Evolutionary conservation across 2,888 invertebrate genomes (phyloP).

Genomic region (Spatulosminthurus flaviceps): DNA sequence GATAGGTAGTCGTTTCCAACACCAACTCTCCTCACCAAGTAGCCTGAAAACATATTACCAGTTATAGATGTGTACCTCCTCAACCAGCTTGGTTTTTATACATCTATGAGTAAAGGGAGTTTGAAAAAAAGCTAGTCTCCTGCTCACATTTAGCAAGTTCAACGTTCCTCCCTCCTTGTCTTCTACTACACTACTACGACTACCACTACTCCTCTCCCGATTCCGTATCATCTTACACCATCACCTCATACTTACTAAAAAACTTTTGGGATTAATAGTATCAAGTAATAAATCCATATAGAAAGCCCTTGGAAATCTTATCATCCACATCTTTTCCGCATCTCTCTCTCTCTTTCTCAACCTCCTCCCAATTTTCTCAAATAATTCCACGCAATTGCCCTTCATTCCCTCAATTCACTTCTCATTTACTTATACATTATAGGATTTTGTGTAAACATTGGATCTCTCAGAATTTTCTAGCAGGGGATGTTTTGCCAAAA

Average conservation of each 20-base stretch:
- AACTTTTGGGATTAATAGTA: not conserved
- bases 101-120: too few relatives aligned
- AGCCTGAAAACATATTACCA: too few relatives aligned
- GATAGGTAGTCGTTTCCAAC: slow-evolving; percentile 9
- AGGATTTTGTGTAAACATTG: too few relatives aligned
- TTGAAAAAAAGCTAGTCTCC: not conserved
- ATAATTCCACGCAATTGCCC: not conserved
- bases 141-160: slow-evolving; percentile 31
- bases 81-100: not conserved
- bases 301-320: not conserved
- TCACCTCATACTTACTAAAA: not conserved
- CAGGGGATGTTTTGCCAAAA: too few relatives aligned
- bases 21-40: not conserved
- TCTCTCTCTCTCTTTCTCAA: not conserved
- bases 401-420: slow-evolving; percentile 1
- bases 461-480: too few relatives aligned
- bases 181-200: too few relatives aligned
- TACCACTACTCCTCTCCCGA: not conserved
- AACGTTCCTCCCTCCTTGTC: slow-evolving; percentile 36
- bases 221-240: slow-evolving; percentile 10
- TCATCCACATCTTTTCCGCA: slow-evolving; percentile 18
- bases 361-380: not conserved
- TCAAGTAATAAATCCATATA: slow-evolving; percentile 10
- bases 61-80: not conserved
- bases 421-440: too few relatives aligned